These are phyloP conservation scores for Syrmaticus mikado DNA, from an alignment of 2,113 vertebrate genomes.

Conservation along the genomic window DNA sequence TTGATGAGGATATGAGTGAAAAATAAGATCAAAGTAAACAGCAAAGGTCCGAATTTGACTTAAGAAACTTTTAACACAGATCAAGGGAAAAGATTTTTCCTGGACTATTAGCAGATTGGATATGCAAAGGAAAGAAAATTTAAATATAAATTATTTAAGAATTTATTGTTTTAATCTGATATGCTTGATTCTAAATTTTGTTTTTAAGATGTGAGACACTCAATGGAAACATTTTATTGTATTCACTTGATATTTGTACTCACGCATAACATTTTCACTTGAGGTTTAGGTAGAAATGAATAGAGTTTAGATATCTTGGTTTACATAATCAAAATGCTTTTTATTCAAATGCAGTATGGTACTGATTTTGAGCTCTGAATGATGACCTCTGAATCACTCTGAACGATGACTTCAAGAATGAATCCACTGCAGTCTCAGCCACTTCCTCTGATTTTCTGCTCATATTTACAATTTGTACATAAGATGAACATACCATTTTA, in stretches of 20 bases:
- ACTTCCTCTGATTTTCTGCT: not conserved
- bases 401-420: not conserved
- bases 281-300: not conserved
- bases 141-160: not conserved
- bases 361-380: not conserved
- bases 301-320: not conserved
- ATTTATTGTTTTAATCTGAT: not conserved
- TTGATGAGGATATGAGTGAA: not conserved
- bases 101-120: not conserved
- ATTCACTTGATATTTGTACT: not conserved
- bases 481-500: not conserved
- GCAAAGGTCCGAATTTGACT: not conserved
- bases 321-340: not conserved
- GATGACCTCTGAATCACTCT: not conserved
- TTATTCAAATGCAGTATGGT: not conserved
- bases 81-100: not conserved
- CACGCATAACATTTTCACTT: not conserved
- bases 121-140: not conserved
- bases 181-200: not conserved
- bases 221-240: not conserved
- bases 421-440: not conserved
- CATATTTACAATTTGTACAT: not conserved
- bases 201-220: not conserved
- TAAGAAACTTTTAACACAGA: not conserved
- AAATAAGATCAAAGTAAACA: not conserved